Evolutionary conservation across 2,797 vertebrate species (phyloP), one percentile per base, ranked within the genome.

Genomic region (Fistularia commersonii): DNA sequence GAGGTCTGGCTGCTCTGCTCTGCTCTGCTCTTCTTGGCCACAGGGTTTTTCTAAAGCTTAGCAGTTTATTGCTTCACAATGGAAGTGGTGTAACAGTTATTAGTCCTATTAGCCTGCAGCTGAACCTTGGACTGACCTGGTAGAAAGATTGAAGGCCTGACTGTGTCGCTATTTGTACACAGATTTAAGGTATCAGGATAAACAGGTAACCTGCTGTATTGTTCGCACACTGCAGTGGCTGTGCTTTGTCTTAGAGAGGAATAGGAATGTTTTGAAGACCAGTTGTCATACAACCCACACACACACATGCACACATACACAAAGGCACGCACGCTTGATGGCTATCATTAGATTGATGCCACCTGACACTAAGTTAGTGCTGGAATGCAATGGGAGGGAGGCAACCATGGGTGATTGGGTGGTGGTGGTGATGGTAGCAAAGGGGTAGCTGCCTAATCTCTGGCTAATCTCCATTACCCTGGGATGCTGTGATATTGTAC

Each of bases 321-420:
- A 83, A 77, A 85, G 72, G 77, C 81, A 79, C 48, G 60, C 61
- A 83, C 73, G 80, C 85, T 80, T 74, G 80, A 87, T 87, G 75
- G 83, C 79, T 87, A 86, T 85, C 71, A 76, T 79, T 86, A 81
- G 81, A 81, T 80, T 86, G 82, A 87, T 85, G 82, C 80, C 83
- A 87, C 81, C 83, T 85, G 85, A 85, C 84, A 84, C 81, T 84
- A 87, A 75, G 78, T 87, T 82, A 79, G 79, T 60, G 62, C 57
- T 66, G 88, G 88, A 90, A 90, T 90, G 85, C 76, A 76, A 76
- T 52, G 67, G 56, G 77, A 60, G 77, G 69, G 71, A 48, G 66
- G 56, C 44, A 45, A 37, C 7, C 45, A 8, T 23, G 23, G 23
- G 23, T 23, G 23, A 23, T 23, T 23, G 2, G 23, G 23, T 23